Evolutionary conservation across 2,888 invertebrate species (phyloP).

Genomic region (Cephalotes varians): DNA sequence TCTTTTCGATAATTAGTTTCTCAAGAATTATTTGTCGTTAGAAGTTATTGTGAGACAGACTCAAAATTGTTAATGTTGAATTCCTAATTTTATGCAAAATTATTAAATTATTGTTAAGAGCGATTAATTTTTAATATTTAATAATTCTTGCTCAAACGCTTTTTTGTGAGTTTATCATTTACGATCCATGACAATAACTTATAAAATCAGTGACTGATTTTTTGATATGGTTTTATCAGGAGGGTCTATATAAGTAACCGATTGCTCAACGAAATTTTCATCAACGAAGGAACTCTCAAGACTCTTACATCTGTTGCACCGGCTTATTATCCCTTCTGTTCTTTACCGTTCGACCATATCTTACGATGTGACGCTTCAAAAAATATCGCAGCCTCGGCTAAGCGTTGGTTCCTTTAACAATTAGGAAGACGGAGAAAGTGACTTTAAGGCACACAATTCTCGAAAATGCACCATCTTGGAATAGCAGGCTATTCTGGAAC

Average conservation of each 20-base stretch:
- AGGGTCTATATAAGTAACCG: neutral
- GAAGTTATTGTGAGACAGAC: neutral
- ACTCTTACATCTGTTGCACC: neutral
- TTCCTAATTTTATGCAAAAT: neutral
- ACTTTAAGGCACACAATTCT: neutral
- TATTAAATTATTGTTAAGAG: neutral
- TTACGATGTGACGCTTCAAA: neutral
- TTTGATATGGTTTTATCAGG: neutral
- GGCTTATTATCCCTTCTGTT: neutral
- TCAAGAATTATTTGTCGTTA: neutral
- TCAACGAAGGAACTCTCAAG: neutral
- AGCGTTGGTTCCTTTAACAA: neutral
- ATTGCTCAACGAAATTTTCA: neutral
- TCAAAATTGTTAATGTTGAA: neutral
- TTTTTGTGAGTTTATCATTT: neutral
- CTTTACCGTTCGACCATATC: neutral
- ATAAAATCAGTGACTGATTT: neutral
- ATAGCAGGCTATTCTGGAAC: no score
- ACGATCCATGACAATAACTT: neutral
- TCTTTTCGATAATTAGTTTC: neutral
- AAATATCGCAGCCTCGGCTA: neutral
- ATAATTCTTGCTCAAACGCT: neutral
- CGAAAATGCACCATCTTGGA: conserved; percentile 62
- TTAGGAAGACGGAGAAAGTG: neutral
- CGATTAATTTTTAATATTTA: conserved; percentile 4